A percentile compares a stretch with the other conserved stretches of the same genome.
Evolutionary conservation across 2,888 invertebrate species (phyloP).

Genomic region (Troglohyphantes excavatus): DNA sequence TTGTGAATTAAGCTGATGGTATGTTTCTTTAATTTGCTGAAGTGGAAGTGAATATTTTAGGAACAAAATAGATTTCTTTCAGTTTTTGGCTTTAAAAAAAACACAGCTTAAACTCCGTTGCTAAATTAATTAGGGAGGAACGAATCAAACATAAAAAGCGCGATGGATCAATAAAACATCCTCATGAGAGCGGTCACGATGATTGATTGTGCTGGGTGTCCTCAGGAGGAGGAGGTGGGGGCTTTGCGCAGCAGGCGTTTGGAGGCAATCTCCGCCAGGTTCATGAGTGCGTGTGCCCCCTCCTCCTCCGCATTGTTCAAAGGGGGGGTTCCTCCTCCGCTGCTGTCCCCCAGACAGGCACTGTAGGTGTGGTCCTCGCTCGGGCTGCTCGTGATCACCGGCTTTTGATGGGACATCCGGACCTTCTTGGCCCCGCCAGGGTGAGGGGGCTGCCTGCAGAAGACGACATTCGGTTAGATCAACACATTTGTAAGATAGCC

Average conservation of each 20-base stretch:
- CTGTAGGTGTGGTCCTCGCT: slow-evolving; percentile 97
- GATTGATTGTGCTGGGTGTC: slow-evolving; percentile 46
- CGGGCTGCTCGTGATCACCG: slow-evolving; percentile 91
- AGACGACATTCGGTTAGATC: too few species aligned
- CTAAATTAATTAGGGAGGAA: too few species aligned
- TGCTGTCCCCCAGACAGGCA: slow-evolving; percentile 78
- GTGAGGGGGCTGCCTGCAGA: slow-evolving; percentile 33
- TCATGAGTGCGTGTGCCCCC: slow-evolving; percentile 76
- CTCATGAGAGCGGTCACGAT: background rate
- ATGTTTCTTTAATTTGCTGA: too few species aligned
- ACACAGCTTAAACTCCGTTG: too few species aligned
- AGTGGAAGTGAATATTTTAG: too few species aligned
- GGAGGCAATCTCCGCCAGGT: slow-evolving; percentile 76
- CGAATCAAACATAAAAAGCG: too few species aligned
- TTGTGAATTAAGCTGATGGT: too few species aligned
- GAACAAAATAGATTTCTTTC: too few species aligned
- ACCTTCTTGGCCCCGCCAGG: slow-evolving; percentile 47
- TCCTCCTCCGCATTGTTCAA: slow-evolving; percentile 57
- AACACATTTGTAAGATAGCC: too few species aligned
- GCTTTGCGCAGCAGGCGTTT: slow-evolving; percentile 56
- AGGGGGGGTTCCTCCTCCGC: background rate
- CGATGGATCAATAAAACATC: background rate
- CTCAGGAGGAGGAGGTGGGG: slow-evolving; percentile 60
- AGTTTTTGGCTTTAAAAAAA: too few species aligned
- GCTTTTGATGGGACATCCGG: slow-evolving; percentile 49